A percentile compares a stretch with the other conserved stretches of the same genome.
Conservation (phyloP, 2,113 vertebrate genomes). For the Clinocottus analis region DNA sequence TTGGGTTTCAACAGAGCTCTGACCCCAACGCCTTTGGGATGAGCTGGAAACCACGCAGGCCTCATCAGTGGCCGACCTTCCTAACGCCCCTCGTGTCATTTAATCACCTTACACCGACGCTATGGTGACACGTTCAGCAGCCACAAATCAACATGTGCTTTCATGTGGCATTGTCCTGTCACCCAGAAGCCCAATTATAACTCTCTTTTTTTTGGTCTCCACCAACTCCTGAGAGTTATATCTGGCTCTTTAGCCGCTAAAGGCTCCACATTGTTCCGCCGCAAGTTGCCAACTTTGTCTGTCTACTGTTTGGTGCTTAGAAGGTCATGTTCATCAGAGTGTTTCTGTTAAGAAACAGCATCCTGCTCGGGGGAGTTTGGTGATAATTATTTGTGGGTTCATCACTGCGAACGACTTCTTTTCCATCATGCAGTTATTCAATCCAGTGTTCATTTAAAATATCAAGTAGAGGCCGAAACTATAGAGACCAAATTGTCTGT, state of each 20-base stretch:
- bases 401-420: background rate
- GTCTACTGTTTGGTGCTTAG: background rate
- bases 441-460: background rate
- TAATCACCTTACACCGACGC: background rate
- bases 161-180: background rate
- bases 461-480: background rate
- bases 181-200: background rate
- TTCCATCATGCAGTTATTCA: background rate
- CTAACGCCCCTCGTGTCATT: background rate
- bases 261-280: background rate
- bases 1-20: background rate
- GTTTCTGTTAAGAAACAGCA: too few species aligned
- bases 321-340: too few species aligned
- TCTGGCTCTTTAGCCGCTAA: background rate
- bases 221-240: background rate
- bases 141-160: background rate
- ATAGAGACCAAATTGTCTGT: slow-evolving; percentile 1
- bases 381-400: background rate
- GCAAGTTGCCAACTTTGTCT: background rate
- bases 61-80: slow-evolving; percentile 8
- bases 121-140: background rate
- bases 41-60: slow-evolving; percentile 7
- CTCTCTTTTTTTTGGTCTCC: slow-evolving; percentile 7
- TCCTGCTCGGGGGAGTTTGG: background rate
- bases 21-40: slow-evolving; percentile 14